These are phyloP conservation scores for Drosophila kanekoi DNA, from an alignment of 2,888 invertebrate genomes.

Conservation along the genomic window DNA sequence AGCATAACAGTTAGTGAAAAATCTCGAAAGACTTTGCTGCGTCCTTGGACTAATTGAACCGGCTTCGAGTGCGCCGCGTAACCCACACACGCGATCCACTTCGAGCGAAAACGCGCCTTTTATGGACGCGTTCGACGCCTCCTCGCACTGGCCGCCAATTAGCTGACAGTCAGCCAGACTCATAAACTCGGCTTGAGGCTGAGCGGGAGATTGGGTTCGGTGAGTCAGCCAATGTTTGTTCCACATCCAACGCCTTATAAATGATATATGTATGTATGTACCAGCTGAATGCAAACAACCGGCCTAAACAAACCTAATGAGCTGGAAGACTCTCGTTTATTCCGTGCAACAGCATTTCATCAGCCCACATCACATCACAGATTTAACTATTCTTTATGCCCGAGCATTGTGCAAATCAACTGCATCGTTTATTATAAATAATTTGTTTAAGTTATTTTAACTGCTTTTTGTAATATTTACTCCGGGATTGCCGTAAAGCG, in stretches of 20 bases:
- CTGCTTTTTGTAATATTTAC: too few relatives aligned
- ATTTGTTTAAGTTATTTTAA: too few relatives aligned
- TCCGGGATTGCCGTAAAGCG: too few relatives aligned
- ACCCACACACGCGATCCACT: slow-evolving; percentile 42
- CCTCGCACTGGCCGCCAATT: slow-evolving; percentile 63
- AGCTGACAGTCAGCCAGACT: slow-evolving; percentile 39
- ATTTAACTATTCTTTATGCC: background rate
- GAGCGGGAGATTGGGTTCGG: slow-evolving; percentile 7
- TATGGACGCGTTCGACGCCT: slow-evolving; percentile 56
- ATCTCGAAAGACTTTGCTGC: slow-evolving; percentile 6
- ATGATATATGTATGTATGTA: background rate
- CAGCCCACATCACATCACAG: slow-evolving; percentile 8
- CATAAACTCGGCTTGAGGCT: slow-evolving; percentile 25
- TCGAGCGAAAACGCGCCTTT: slow-evolving; percentile 53
- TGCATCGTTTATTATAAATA: too few relatives aligned
- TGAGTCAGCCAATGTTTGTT: slow-evolving; percentile 29
- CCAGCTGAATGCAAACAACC: background rate
- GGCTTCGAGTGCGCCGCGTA: slow-evolving; percentile 39
- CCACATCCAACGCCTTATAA: slow-evolving; percentile 4
- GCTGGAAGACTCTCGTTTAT: background rate
- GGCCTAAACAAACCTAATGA: too few relatives aligned
- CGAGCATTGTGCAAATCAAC: too few relatives aligned
- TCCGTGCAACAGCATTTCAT: slow-evolving; percentile 8
- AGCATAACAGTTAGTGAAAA: background rate
- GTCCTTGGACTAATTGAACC: slow-evolving; percentile 64